Evolutionary conservation across 2,888 invertebrate species (phyloP), one percentile per base, ranked within the genome.

Genomic region (Nipponacmea schrenckii): DNA sequence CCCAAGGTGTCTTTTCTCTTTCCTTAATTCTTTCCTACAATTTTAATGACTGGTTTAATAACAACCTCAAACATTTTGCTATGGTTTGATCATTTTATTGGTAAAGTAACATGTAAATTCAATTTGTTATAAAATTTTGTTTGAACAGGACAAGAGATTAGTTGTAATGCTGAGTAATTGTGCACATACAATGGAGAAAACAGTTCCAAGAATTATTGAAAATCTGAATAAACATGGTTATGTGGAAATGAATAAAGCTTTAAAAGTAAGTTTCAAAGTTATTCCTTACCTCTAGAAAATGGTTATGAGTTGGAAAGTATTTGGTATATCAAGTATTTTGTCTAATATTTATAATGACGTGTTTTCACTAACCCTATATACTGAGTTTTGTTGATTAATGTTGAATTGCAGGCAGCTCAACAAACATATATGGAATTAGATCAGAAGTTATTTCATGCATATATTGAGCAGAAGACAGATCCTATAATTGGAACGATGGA

Each of bases 401-500:
- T 67, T 50, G 17, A 62, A 26, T 78, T 80, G 3, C 76, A 89
- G 89, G 81, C 83, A 44, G 85, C 87, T 14, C 79, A 83, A 70
- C 78, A 81, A 15, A 85, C 85, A 7, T 89, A 87, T 74, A 77
- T 80, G 62, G 84, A 84, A 24, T 75, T 90, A 62, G 89, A 89
- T 72, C 80, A 83, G 17, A 83, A 83, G 64, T 77, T 90, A 69
- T 89, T 89, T 80, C 84, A 87, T 31, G 81, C 84, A 1, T 91
- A 90, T 77, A 86, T 91, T 2, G 97, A 97, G 88, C 94, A 95
- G 85, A 96, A 96, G 86, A 94, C 95, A 64, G 96, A 97, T 90
- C 97, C 97, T 0, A 91, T 98, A 15, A 96, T 97, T 31, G 97
- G 96, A n/a, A 95, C 95, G 8, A 96, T 98, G 77, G 97, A 98